Evolutionary conservation across 2,797 vertebrate genomes (phyloP), one percentile per base, ranked within the genome.

Genomic region (Catharus ustulatus): DNA sequence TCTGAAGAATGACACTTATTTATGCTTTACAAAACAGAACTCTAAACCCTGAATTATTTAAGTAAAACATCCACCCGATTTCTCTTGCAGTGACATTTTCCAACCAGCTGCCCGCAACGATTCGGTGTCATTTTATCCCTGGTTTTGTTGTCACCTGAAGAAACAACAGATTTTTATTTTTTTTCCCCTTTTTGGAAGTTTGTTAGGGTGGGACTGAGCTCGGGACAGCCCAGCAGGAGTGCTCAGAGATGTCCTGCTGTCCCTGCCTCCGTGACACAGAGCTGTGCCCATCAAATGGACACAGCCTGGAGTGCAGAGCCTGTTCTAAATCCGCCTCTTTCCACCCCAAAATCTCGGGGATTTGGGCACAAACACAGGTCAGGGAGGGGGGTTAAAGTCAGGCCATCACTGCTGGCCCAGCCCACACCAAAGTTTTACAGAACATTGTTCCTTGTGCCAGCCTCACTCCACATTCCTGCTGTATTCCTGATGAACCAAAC

Each of bases 101-200:
- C 55, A 30, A 11, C 13, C 71, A 69, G 46, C 36, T 71, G 27
- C 34, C 66, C n/a, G 18, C n/a, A 52, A 32, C 12, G 2, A 10
- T 58, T 64, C 13, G 29, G 8, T 55, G 77, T 75, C 15, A 3
- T 58, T 87, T 9, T 49, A 4, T 34, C 40, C 15, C 48, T 68
- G 49, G 38, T 66, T 87, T 34, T 4, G 0, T 27, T 75, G 66
- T 8, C 12, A 36, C 51, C 20, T 20, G 66, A 68, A 67, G 24
- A 2, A 74, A 52, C 73, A 38, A 0, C 1, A 24, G 8, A 17
- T 29, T 1, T 29, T 1, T 13, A 12, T 20, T n/a, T 46, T 45
- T 48, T 13, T 1, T 0, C 10, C 8, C 21, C 2, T 62, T 75
- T 43, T 6, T 58, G 32, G 0, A 43, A 36, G 38, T 94, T 89